These are phyloP conservation scores for Theonella swinhoei DNA, from an alignment of 37 sponge, comb jelly and placozoan species.

Conservation along the genomic window DNA sequence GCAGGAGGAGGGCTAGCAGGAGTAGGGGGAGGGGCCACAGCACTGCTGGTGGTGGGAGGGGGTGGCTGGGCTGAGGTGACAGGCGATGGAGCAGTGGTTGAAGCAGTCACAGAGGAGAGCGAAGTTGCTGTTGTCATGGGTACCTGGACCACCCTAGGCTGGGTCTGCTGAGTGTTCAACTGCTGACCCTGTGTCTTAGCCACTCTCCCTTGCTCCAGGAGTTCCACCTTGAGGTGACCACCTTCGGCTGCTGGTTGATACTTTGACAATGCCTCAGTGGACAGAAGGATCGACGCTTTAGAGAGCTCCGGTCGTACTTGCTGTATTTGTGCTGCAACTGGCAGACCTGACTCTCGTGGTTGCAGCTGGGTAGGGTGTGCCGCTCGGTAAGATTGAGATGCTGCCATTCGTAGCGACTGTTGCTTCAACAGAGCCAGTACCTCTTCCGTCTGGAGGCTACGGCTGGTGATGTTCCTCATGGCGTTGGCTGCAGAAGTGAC, in stretches of 20 bases:
- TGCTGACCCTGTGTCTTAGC: too few relatives aligned
- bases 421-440: slow-evolving; percentile 71
- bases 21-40: not conserved
- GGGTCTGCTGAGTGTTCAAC: not conserved
- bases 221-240: slow-evolving; percentile 13
- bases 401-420: slow-evolving; percentile 58
- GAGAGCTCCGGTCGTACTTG: not conserved
- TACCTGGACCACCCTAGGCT: not conserved
- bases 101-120: not conserved
- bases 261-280: not conserved
- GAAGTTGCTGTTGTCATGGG: not conserved
- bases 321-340: not conserved
- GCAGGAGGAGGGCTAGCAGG: too few relatives aligned
- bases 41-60: not conserved
- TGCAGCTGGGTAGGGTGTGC: not conserved
- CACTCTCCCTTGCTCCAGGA: not conserved
- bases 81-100: not conserved
- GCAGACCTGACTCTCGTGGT: not conserved
- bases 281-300: not conserved
- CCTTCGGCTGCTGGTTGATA: not conserved
- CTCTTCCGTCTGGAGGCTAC: slow-evolving; percentile 62
- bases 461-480: slow-evolving; percentile 10
- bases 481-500: slow-evolving; percentile 4
- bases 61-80: not conserved
- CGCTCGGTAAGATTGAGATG: slow-evolving; percentile 1